Base-by-base conservation (phyloP, 2,113 vertebrate species). In the Gadus chalcogrammus region DNA sequence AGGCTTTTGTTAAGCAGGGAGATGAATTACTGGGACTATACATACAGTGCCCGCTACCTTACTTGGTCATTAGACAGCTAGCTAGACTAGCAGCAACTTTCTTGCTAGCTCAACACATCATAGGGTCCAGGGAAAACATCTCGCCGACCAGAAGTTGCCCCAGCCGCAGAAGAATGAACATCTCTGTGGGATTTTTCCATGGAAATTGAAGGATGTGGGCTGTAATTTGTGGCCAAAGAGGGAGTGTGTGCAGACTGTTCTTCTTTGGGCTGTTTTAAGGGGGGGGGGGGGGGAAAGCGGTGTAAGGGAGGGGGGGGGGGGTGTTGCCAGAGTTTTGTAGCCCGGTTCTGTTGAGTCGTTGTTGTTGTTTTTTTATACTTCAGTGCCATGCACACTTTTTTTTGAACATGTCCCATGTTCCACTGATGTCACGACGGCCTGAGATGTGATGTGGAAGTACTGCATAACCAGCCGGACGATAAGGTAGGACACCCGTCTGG, bases 381-480 rank as follows among this genome's bases (percentile, higher is more conserved):
- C 18, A 15, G 72, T 75, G 78, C 83, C 76, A 80, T 85, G 85
- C 11, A 15, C 52, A 24, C 71, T 82, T 81, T 84, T 84, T 76
- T 73, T 73, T 9, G 61, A 71, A 77, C 62, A 87, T 82, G 88
- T 86, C 85, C 55, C 82, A 84, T 64, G 81, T 79, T 78, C 80
- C 15, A 89, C 92, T 55, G 94, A 94, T 89, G 93, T 93, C 88
- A 87, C 92, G 0, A 89, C 92, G 5, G 52, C 92, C 83, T 94
- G 94, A 94, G 93, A 93, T 86, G 91, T 93, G 22, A 96, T 98
- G 96, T 98, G 96, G 96, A 98, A 95, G 82, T 95, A 95, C 91
- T 98, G 96, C 92, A 93, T 97, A 82, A 93, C 95, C 78, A 95
- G 95, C 90, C 89, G 95, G 85, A 98, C 96, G 7, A 94, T 95